Evolutionary conservation across 2,113 vertebrate species (phyloP), one percentile per base, ranked within the genome.

Genomic region (Oryctolagus cuniculus): DNA sequence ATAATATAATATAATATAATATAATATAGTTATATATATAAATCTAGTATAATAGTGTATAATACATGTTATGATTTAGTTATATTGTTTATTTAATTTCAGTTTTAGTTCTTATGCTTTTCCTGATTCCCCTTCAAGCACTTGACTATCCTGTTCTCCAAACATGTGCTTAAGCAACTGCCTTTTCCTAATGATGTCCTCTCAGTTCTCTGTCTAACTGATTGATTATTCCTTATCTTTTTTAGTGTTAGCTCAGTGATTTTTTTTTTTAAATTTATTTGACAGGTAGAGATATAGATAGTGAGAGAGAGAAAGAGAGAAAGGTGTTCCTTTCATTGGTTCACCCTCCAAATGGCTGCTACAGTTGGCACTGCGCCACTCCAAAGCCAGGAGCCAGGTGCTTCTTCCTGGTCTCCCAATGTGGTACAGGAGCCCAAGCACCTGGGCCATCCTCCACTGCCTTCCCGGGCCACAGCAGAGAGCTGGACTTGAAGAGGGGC

Each of bases 21-120:
- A 34, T 61, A 73, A 4, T 64, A 36, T 77, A 69, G 7, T 44
- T 44, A 44, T 44, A 44, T 44, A 44, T 44, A 44, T 44, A 44
- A 44, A 44, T 44, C 44, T 44, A 44, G 44, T 51, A 34, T 58
- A 25, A 31, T 58, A 78, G 27, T 83, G 31, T 49, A 24, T 74
- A 80, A 13, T 84, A 61, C 9, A 27, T 89, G 29, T 72, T 74
- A 82, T 89, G 27, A 70, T 83, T 67, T 80, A 38, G 13, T 73
- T 58, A 61, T 91, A 77, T 80, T 66, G n/a, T 61, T 86, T 70
- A 74, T 66, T 93, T 92, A 86, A 64, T 55, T 95, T 89, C 58
- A 64, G 44, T 34, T 38, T 64, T 51, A 58, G 63, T 78, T 90
- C 31, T 83, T 87, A 51, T 0, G 66, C 44, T 44, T 93, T 63